phyloP scores from a whole-genome alignment of 2,113 vertebrate species.

The Electrona antarctica region DNA sequence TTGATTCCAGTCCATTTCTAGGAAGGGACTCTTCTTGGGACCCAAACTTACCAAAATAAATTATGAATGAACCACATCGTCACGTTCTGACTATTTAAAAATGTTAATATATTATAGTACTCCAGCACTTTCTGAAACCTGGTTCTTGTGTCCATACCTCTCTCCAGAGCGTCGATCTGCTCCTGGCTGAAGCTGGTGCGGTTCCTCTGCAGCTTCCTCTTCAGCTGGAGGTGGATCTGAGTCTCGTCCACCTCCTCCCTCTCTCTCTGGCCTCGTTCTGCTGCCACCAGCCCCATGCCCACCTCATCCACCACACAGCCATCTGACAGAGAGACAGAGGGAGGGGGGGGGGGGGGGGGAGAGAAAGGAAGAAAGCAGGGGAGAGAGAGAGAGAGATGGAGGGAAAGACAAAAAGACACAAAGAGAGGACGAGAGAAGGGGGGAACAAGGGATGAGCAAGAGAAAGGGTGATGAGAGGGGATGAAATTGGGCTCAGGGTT shows the following conservation, averaged over 20 bases:
- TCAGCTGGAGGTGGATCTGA: conserved; percentile 76
- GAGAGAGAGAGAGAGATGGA: background rate
- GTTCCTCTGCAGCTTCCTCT: conserved; percentile 79
- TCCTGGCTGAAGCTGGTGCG: conserved; percentile 78
- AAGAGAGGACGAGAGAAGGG: background rate
- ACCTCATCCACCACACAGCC: conserved; percentile 67
- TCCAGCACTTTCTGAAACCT: too few species aligned
- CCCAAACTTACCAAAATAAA: too few species aligned
- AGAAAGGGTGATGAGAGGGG: background rate
- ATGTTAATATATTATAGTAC: too few species aligned
- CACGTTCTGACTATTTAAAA: too few species aligned
- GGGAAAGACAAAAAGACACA: background rate
- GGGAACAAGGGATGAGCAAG: background rate
- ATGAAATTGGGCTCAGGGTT: background rate
- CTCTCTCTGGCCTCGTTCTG: conserved; percentile 38
- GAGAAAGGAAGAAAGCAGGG: background rate
- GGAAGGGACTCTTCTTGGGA: too few species aligned
- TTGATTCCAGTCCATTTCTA: too few species aligned
- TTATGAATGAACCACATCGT: too few species aligned
- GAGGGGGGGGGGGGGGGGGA: background rate
- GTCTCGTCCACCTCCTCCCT: conserved; percentile 67
- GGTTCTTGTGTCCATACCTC: conserved; percentile 53
- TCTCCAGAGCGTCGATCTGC: conserved; percentile 78
- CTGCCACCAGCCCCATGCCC: conserved; percentile 51
- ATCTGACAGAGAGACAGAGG: conserved; percentile 39